Evolutionary conservation across 37 sponge, comb jelly and placozoan genomes (phyloP).

Genomic region (Haliclona indistincta): DNA sequence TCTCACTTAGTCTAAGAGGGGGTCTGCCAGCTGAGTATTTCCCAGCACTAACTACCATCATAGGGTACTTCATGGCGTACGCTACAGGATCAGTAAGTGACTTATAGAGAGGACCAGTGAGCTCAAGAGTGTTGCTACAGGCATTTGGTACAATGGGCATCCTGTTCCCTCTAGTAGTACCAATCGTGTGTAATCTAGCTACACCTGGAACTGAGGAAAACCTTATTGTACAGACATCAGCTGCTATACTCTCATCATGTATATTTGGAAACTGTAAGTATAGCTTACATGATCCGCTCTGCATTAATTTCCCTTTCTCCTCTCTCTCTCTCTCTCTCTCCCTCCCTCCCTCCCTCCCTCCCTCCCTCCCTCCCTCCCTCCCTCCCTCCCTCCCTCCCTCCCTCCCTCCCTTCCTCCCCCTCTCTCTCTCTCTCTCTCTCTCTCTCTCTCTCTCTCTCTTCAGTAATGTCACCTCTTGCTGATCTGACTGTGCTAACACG

Average conservation of each 20-base stretch:
- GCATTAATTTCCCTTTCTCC: not conserved
- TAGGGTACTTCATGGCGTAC: constrained; percentile 35
- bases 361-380: constrained; percentile 2
- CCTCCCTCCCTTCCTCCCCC: constrained; percentile 10
- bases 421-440: constrained; percentile 4
- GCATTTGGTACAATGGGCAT: constrained; percentile 50
- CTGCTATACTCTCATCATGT: constrained; percentile 26
- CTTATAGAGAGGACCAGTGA: not conserved
- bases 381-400: not conserved
- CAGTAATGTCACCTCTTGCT: constrained; percentile 54
- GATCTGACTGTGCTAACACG: constrained; percentile 43
- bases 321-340: constrained; percentile 25
- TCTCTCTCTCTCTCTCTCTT: constrained; percentile 15
- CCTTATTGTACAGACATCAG: constrained; percentile 9
- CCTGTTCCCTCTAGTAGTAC: constrained; percentile 28
- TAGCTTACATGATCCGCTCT: not conserved
- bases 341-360: constrained; percentile 4
- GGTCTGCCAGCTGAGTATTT: constrained; percentile 18
- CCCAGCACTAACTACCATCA: constrained; percentile 17
- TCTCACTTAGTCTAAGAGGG: not conserved
- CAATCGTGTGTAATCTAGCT: constrained; percentile 21
- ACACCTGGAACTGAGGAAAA: not conserved
- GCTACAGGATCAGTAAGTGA: constrained; percentile 36
- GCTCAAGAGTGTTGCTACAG: constrained; percentile 3
- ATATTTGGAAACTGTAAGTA: constrained; percentile 2